phyloP scores from a whole-genome alignment of 2,888 invertebrate species.

The Amphipyra berbera region DNA sequence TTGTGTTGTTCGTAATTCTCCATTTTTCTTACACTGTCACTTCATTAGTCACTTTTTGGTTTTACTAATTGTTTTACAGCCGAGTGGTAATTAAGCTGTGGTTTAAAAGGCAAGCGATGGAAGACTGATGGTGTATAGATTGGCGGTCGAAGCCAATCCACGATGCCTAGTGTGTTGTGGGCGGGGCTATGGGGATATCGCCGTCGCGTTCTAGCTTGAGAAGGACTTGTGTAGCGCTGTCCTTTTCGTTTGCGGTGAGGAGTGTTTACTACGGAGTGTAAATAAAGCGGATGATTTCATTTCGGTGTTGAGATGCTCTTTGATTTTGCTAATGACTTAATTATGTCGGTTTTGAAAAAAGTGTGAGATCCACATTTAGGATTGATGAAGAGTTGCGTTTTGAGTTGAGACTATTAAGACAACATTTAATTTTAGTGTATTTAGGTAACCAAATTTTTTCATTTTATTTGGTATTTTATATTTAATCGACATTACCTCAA shows the following conservation, averaged over 20 bases:
- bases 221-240: constrained; percentile 47
- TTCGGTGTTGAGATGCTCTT: constrained; percentile 74
- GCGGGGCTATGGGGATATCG: constrained; percentile 72
- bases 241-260: constrained; percentile 61
- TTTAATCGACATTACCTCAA: too few relatives aligned
- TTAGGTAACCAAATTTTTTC: too few relatives aligned
- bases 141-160: constrained; percentile 81
- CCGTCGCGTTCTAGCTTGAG: constrained; percentile 61
- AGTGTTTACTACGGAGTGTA: constrained; percentile 80
- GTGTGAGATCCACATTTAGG: constrained; percentile 31
- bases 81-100: constrained; percentile 75
- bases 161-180: constrained; percentile 70
- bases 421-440: too few relatives aligned
- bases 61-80: constrained; percentile 69
- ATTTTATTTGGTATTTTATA: too few relatives aligned
- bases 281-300: constrained; percentile 86
- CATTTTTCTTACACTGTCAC: constrained; percentile 70
- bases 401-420: not conserved
- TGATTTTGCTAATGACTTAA: constrained; percentile 74
- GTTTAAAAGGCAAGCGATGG: constrained; percentile 77
- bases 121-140: constrained; percentile 84
- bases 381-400: constrained; percentile 3
- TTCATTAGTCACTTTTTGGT: constrained; percentile 69
- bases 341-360: constrained; percentile 62
- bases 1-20: constrained; percentile 82